Evolutionary conservation across 2,888 invertebrate genomes (phyloP).

Genomic region (Troides aeacus): DNA sequence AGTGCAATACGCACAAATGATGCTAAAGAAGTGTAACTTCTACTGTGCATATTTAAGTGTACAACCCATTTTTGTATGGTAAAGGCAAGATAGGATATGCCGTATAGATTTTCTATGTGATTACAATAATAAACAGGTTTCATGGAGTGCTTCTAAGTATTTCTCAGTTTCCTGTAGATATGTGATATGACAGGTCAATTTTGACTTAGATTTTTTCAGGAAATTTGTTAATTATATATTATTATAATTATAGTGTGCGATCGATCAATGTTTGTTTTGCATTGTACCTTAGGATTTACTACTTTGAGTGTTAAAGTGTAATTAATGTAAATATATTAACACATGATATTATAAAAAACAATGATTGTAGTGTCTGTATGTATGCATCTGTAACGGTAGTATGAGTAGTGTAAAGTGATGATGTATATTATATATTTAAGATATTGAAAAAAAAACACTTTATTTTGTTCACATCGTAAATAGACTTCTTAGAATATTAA

Average conservation of each 20-base stretch:
- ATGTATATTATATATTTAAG: slow-evolving; percentile 8
- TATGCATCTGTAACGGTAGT: slow-evolving; percentile 20
- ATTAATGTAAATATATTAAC: slow-evolving; percentile 11
- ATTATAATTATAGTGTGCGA: slow-evolving; percentile 12
- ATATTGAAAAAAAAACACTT: slow-evolving; percentile 1
- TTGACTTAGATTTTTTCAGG: slow-evolving; percentile 11
- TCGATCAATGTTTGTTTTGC: slow-evolving; percentile 13
- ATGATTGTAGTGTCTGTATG: slow-evolving; percentile 14
- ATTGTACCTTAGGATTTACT: slow-evolving; percentile 1
- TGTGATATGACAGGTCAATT: slow-evolving; percentile 29
- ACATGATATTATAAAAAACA: slow-evolving; percentile 13
- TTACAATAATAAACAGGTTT: slow-evolving; percentile 19
- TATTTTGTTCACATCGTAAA: background rate
- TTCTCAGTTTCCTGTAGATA: slow-evolving; percentile 31
- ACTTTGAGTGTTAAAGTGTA: slow-evolving; percentile 10
- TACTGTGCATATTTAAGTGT: slow-evolving; percentile 8
- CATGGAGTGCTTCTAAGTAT: slow-evolving; percentile 24
- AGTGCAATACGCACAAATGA: slow-evolving; percentile 11
- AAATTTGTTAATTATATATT: slow-evolving; percentile 19
- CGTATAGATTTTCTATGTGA: slow-evolving; percentile 12
- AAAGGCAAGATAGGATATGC: slow-evolving; percentile 5
- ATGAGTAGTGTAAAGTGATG: slow-evolving; percentile 21
- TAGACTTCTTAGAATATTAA: slow-evolving; percentile 5
- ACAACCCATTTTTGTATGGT: slow-evolving; percentile 6
- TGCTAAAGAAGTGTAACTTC: slow-evolving; percentile 5